A percentile compares a stretch with the other conserved stretches of the same genome.
Evolutionary conservation across 2,797 vertebrate species (phyloP).

Genomic region (Helarctos malayanus): DNA sequence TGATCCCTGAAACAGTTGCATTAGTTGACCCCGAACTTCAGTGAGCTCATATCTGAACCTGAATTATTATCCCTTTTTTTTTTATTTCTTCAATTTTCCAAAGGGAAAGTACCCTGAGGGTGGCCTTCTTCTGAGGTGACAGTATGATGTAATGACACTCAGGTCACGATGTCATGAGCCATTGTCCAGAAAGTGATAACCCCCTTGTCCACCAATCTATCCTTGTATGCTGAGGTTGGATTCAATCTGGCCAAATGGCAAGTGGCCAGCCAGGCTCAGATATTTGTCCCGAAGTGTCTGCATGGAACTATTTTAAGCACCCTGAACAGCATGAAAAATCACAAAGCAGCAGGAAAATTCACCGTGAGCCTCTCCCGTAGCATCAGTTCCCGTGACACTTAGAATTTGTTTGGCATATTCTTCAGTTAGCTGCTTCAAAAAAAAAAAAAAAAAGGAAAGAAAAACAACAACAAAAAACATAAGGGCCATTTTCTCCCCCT

Average conservation of each 20-base stretch:
- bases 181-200: conserved; percentile 83
- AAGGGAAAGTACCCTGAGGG: conserved; percentile 74
- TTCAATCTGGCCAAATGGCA: conserved; percentile 75
- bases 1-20: conserved; percentile 79
- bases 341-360: not conserved
- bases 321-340: conserved; percentile 38
- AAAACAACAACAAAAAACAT: conserved; percentile 75
- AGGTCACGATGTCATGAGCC: conserved; percentile 80
- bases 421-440: conserved; percentile 68
- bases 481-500: conserved; percentile 87
- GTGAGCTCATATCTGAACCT: conserved; percentile 77
- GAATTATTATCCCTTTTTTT: conserved; percentile 74
- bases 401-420: conserved; percentile 90
- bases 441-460: not conserved
- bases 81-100: conserved; percentile 61
- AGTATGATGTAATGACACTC: conserved; percentile 79
- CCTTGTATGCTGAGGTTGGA: conserved; percentile 64
- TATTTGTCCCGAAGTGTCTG: not conserved
- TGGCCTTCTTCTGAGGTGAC: conserved; percentile 76
- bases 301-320: conserved; percentile 56
- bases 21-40: conserved; percentile 77
- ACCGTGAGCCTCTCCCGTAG: conserved; percentile 78
- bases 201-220: conserved; percentile 62
- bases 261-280: conserved; percentile 29
- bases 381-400: conserved; percentile 89